phyloP scores from a whole-genome alignment of 2,888 invertebrate species.

The Ctena decussata region DNA sequence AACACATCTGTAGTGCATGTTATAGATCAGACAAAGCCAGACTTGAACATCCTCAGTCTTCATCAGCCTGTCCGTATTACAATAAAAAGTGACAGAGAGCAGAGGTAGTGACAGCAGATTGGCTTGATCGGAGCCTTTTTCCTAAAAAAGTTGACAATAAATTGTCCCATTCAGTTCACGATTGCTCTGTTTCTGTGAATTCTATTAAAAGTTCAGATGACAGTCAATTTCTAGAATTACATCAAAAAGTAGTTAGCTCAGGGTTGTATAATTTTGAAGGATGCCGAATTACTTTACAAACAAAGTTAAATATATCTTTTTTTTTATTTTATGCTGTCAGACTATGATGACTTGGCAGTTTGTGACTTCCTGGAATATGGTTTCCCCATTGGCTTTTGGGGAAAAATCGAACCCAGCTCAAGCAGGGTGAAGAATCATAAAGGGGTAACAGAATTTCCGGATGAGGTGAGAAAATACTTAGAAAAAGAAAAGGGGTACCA shows the following conservation, averaged over 20 bases:
- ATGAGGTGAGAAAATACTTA: not conserved
- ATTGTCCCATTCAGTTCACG: too few relatives aligned
- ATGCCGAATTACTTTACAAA: constrained; percentile 16
- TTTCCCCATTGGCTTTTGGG: not conserved
- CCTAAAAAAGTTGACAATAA: too few relatives aligned
- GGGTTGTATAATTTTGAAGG: constrained; percentile 26
- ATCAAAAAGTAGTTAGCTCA: constrained; percentile 1
- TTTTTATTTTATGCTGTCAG: constrained; percentile 14
- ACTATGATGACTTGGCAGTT: constrained; percentile 5
- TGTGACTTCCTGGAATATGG: too few relatives aligned
- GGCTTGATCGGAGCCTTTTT: too few relatives aligned
- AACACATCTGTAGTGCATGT: not conserved
- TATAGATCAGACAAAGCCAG: not conserved
- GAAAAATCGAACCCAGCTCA: not conserved
- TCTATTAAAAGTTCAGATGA: too few relatives aligned
- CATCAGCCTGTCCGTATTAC: not conserved
- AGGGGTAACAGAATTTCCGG: constrained; percentile 1
- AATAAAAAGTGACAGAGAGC: too few relatives aligned
- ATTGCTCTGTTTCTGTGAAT: too few relatives aligned
- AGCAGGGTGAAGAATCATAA: not conserved
- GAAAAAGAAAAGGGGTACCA: not conserved
- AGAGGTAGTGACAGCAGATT: too few relatives aligned
- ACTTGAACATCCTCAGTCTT: not conserved
- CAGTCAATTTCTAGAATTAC: not conserved
- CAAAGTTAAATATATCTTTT: constrained; percentile 14